Evolutionary conservation across 2,113 vertebrate species (phyloP).

Genomic region (Ceyx melanurus): DNA sequence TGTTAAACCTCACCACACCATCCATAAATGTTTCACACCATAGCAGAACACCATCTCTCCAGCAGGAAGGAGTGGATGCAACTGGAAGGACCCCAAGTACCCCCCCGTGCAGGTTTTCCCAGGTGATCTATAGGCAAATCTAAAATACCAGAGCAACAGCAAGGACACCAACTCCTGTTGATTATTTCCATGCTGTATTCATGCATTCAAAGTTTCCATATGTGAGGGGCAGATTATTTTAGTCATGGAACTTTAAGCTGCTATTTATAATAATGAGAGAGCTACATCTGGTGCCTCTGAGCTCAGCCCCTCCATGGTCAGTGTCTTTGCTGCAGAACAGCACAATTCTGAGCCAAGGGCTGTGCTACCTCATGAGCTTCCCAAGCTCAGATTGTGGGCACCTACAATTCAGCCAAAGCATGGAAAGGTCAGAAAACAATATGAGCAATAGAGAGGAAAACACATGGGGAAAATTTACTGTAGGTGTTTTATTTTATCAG

Average conservation of each 20-base stretch:
- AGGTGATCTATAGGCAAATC: not conserved
- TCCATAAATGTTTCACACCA: not conserved
- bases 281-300: conserved; percentile 1
- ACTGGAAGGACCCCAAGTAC: not conserved
- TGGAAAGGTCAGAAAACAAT: not conserved
- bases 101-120: not conserved
- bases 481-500: not conserved
- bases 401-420: not conserved
- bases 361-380: not conserved
- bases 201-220: not conserved
- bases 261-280: conserved; percentile 1
- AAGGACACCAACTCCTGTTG: not conserved
- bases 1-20: not conserved
- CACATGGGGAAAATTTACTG: not conserved
- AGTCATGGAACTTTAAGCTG: conserved; percentile 7
- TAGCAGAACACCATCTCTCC: fast-evolving
- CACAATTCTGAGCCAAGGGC: not conserved
- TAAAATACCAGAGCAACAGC: not conserved
- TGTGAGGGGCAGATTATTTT: conserved; percentile 12
- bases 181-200: not conserved
- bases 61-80: not conserved
- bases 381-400: not conserved
- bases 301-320: not conserved
- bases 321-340: not conserved
- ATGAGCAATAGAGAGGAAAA: not conserved